These are phyloP conservation scores for Steromphala cineraria DNA, from an alignment of 2,888 invertebrate species.

Conservation along the genomic window DNA sequence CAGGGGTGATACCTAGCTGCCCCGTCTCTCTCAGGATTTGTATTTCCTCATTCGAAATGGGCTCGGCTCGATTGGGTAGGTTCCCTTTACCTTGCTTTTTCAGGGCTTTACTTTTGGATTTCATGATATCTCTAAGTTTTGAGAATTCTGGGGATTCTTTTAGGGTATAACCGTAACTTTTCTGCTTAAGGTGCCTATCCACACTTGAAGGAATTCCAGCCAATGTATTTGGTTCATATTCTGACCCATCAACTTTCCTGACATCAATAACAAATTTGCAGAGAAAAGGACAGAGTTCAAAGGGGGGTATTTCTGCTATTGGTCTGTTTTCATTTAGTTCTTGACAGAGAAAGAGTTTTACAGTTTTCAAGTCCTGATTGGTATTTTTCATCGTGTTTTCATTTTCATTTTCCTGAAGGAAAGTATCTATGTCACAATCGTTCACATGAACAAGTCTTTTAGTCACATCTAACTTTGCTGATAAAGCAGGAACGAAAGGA, in stretches of 20 bases:
- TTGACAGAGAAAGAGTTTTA: too few species aligned
- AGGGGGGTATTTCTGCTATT: too few species aligned
- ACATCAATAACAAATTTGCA: neutral
- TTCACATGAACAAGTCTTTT: neutral
- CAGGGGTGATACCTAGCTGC: too few species aligned
- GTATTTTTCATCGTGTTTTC: neutral
- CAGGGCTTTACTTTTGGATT: neutral
- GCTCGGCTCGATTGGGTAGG: neutral
- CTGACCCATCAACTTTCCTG: neutral
- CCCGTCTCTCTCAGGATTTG: neutral
- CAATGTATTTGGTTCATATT: neutral
- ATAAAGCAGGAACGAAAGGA: too few species aligned
- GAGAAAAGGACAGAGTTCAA: neutral
- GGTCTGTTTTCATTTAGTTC: too few species aligned
- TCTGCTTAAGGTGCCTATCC: neutral
- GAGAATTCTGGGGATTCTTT: neutral
- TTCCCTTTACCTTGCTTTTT: neutral
- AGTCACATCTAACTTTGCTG: too few species aligned
- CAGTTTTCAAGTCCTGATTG: neutral
- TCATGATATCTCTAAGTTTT: neutral
- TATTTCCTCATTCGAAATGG: neutral
- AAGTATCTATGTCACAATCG: neutral
- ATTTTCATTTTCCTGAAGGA: neutral
- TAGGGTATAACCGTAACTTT: neutral
- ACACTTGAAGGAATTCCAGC: neutral